Evolutionary conservation across 2,113 vertebrate genomes (phyloP).

Genomic region (Diadophis punctatus): DNA sequence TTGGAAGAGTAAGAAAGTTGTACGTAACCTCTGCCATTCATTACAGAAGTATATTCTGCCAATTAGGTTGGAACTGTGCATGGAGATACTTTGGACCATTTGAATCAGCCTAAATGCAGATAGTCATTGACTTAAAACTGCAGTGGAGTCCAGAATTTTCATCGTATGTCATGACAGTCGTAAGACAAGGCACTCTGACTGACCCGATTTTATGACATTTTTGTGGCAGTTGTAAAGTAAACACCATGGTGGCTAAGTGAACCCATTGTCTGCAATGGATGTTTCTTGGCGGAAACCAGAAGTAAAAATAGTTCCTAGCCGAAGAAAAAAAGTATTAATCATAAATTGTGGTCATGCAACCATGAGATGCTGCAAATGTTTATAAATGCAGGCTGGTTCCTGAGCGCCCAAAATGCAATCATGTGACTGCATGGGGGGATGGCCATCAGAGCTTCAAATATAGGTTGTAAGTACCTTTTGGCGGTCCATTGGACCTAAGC

Average conservation of each 20-base stretch:
- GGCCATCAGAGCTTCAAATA: no score
- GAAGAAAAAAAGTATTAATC: no score
- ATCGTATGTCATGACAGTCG: not conserved
- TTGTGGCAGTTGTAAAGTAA: not conserved
- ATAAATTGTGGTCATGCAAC: no score
- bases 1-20: not conserved
- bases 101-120: not conserved
- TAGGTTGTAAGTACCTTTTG: no score
- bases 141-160: not conserved
- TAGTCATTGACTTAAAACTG: not conserved
- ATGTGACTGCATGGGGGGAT: no score
- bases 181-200: no score
- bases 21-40: not conserved
- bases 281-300: not conserved
- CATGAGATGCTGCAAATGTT: no score
- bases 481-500: not conserved
- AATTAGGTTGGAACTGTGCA: not conserved
- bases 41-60: not conserved
- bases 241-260: not conserved
- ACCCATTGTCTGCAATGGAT: not conserved
- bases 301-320: no score
- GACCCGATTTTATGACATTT: not conserved
- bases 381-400: no score
- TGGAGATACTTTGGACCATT: not conserved
- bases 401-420: no score